phyloP scores from a whole-genome alignment of 2,113 vertebrate genomes.

The Bos javanicus region DNA sequence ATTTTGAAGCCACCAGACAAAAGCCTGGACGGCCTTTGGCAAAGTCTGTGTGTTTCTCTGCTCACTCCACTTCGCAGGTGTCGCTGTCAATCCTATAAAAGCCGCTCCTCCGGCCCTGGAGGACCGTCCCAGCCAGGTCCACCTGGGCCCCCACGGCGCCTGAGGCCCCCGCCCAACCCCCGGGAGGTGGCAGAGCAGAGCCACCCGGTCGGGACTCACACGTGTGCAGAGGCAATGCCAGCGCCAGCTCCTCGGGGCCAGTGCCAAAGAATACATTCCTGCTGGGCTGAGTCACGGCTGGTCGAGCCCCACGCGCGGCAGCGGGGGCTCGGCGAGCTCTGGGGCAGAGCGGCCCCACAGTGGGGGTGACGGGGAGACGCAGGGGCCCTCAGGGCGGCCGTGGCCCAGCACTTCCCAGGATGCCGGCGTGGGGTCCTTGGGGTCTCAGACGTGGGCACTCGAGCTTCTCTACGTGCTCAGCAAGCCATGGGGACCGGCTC shows the following conservation, averaged over 20 bases:
- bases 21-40: background rate
- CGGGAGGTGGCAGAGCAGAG: background rate
- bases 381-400: rapidly evolving
- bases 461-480: background rate
- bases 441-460: background rate
- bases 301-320: rapidly evolving
- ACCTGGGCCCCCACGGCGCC: background rate
- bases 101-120: background rate
- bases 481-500: background rate
- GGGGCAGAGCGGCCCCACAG: background rate
- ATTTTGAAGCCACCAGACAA: background rate
- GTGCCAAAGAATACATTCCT: background rate
- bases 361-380: rapidly evolving
- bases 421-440: background rate
- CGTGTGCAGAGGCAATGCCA: rapidly evolving
- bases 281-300: background rate
- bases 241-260: background rate
- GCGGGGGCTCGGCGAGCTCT: background rate
- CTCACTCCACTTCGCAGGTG: background rate
- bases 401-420: background rate
- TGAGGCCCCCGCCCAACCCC: background rate
- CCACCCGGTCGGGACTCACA: background rate
- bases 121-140: no score
- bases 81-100: background rate
- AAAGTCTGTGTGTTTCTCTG: background rate